phyloP scores from a whole-genome alignment of 64 coral and sea anemone species.

The Anthopleura sola region DNA sequence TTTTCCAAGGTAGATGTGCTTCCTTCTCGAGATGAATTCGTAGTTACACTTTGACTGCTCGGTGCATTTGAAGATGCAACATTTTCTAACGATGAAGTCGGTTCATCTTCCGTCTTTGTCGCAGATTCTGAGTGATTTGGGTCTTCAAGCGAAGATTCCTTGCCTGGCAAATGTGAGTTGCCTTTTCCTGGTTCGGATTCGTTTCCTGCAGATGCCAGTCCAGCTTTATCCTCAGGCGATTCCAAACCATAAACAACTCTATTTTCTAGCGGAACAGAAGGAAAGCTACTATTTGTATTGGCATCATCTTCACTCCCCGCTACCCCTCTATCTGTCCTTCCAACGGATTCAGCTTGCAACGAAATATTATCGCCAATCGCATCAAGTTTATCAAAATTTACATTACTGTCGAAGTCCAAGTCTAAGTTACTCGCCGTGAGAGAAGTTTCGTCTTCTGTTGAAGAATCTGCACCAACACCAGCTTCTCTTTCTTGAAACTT shows the following conservation, averaged over 20 bases:
- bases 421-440: conserved; percentile 77
- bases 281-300: neutral
- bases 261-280: neutral
- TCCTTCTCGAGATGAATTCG: neutral
- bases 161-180: neutral
- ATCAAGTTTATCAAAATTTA: conserved; percentile 34
- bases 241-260: conserved; percentile 13
- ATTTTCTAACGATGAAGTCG: neutral
- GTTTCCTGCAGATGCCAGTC: neutral
- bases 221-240: neutral
- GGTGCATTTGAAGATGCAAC: neutral
- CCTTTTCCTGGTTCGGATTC: neutral
- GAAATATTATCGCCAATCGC: neutral
- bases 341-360: neutral
- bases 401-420: conserved; percentile 60
- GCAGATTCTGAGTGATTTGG: neutral
- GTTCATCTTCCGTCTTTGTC: neutral
- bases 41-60: neutral
- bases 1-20: neutral
- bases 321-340: neutral
- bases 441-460: conserved; percentile 65
- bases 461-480: conserved; percentile 86
- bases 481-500: conserved; percentile 71
- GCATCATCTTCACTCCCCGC: neutral
- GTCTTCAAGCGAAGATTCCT: neutral